Percentiles rank a stretch among this genome's conserved stretches.
phyloP scores from a whole-genome alignment of 2,888 invertebrate species.

The Polymixis lichenea region DNA sequence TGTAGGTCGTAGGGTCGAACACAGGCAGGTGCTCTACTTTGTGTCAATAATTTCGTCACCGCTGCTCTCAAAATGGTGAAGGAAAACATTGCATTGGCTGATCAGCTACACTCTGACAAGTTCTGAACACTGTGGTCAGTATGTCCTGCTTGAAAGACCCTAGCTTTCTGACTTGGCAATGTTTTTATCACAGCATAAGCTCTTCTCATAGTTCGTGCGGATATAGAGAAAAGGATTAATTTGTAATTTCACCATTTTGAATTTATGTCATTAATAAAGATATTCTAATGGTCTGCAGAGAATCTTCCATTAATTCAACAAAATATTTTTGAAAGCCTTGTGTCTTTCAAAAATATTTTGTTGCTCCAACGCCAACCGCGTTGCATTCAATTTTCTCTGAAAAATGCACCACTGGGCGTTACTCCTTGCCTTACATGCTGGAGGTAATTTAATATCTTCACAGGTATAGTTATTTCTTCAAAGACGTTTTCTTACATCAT shows the following conservation, averaged over 20 bases:
- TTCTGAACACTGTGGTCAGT: too few relatives aligned
- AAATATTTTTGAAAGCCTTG: too few relatives aligned
- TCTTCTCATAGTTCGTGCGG: not conserved
- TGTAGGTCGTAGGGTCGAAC: too few relatives aligned
- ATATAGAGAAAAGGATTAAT: not conserved
- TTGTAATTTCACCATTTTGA: not conserved
- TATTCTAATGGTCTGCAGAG: not conserved
- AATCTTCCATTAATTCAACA: conserved; percentile 9
- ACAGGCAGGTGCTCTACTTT: too few relatives aligned
- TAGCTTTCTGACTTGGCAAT: too few relatives aligned
- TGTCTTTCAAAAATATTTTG: conserved; percentile 37
- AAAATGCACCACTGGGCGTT: conserved; percentile 61
- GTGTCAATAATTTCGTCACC: too few relatives aligned
- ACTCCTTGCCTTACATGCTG: conserved; percentile 46
- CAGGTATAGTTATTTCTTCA: conserved; percentile 38
- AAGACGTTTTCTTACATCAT: conserved; percentile 41
- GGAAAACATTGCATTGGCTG: too few relatives aligned
- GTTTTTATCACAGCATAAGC: not conserved
- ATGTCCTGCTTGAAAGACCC: too few relatives aligned
- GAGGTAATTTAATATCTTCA: conserved; percentile 62
- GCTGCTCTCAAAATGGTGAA: too few relatives aligned
- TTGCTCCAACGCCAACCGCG: conserved; percentile 54
- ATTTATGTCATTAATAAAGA: conserved; percentile 4
- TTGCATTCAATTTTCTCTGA: conserved; percentile 66
- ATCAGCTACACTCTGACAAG: too few relatives aligned